A percentile compares a stretch with the other conserved stretches of the same genome.
Evolutionary conservation across 2,113 vertebrate genomes (phyloP).

Genomic region (Hippocampus comes): DNA sequence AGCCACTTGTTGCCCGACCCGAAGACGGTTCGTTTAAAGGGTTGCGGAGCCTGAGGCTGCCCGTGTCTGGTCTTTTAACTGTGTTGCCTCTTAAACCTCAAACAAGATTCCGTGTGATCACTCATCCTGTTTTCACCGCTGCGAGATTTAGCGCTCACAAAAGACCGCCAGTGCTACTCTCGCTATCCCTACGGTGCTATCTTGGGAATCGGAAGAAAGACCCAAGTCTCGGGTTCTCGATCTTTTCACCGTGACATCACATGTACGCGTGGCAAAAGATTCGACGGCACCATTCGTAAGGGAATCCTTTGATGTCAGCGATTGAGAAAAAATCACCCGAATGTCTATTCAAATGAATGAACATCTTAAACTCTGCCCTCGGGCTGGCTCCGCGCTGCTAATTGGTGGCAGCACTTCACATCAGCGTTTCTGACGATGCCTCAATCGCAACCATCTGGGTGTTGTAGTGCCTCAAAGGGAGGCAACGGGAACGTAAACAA

Average conservation of each 20-base stretch:
- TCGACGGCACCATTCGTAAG: background rate
- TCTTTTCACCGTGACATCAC: too few species aligned
- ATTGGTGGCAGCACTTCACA: constrained; percentile 12
- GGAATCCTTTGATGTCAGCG: background rate
- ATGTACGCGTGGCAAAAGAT: too few species aligned
- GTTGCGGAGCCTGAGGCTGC: constrained; percentile 7
- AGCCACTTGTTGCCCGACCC: constrained; percentile 2
- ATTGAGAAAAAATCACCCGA: background rate
- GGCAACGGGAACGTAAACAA: constrained; percentile 39
- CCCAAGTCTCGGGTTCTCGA: too few species aligned
- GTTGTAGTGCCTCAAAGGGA: constrained; percentile 44
- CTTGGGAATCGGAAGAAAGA: constrained; percentile 1
- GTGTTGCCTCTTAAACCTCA: constrained; percentile 23
- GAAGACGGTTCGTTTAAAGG: background rate
- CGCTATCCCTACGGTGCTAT: too few species aligned
- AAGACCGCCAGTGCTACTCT: background rate
- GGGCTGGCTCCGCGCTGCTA: constrained; percentile 12
- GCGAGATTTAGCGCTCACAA: background rate
- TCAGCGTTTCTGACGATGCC: constrained; percentile 27
- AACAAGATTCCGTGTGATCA: background rate
- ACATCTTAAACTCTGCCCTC: constrained; percentile 18
- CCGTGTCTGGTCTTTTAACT: constrained; percentile 22
- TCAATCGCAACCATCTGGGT: constrained; percentile 54
- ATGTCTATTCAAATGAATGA: constrained; percentile 40
- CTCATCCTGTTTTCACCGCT: constrained; percentile 15